Evolutionary conservation across 1,140 invertebrate genomes (phyloP).

Genomic region (Phymorhynchus buccinoides): DNA sequence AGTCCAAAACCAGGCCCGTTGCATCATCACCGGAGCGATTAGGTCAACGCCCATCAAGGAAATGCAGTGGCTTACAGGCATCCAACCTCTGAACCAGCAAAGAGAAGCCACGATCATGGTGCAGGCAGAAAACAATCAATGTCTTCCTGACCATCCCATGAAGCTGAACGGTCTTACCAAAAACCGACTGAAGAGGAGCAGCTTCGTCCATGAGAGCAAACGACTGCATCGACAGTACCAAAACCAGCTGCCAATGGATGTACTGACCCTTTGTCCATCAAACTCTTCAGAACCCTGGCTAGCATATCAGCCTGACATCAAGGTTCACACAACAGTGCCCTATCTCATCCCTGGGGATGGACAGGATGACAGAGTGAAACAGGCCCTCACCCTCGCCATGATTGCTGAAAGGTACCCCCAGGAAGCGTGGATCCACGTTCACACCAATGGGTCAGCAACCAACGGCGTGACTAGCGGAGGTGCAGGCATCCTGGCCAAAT

Average conservation of each 20-base stretch:
- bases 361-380: not conserved
- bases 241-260: not conserved
- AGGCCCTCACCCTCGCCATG: conserved; percentile 3
- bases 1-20: conserved; percentile 34
- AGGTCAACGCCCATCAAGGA: not conserved
- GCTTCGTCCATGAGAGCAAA: conserved; percentile 11
- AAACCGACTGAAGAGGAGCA: not conserved
- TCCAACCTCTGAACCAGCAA: not conserved
- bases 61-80: conserved; percentile 18
- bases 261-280: not conserved
- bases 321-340: not conserved
- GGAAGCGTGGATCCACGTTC: not conserved
- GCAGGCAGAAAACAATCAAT: not conserved
- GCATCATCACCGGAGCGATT: conserved; percentile 25
- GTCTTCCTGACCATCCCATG: too few species aligned
- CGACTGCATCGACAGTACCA: not conserved
- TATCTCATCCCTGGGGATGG: too few species aligned
- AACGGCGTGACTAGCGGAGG: conserved; percentile 2
- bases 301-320: not conserved
- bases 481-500: too few species aligned
- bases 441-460: conserved; percentile 11
- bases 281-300: not conserved
- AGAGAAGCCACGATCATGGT: not conserved
- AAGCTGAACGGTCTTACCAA: not conserved
- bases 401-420: not conserved